Evolutionary conservation across 2,797 vertebrate species (phyloP), one percentile per base, ranked within the genome.

Genomic region (Sebastes miniatus): DNA sequence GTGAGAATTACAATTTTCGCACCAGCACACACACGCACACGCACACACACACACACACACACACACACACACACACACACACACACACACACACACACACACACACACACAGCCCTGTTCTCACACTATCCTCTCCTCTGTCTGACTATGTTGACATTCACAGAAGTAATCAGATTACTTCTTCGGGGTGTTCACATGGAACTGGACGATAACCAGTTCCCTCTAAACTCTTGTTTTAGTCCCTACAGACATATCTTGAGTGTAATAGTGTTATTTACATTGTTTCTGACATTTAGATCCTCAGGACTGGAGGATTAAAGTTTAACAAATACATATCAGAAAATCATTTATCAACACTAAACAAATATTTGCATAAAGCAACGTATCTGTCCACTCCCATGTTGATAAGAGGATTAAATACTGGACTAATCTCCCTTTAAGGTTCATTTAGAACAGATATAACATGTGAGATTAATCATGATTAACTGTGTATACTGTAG

Each of bases 1-100:
- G 91, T 91, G 89, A 91, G 90, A 90, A 91, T 92, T 85, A 92
- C 88, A 86, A 89, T 86, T 86, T 86, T 90, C 39, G 3, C 81
- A 83, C 81, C 73, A 52, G 59, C 67, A 16, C 70, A 12, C 76
- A 69, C 77, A 50, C 83, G 34, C 58, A 58, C 61, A 39, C 83
- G 34, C 58, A 58, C 67, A 69, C 57, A 67, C 52, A 36, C 50
- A 76, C 76, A 77, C 58, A 71, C 72, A n/a, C 39, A 8, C 62
- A 79, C 52, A 69, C 84, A 9, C 78, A 67, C 69, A 47, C 83
- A 34, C 58, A 58, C 61, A 68, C 67, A 62, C 56, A 52, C 39
- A 70, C 43, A 11, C 24, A 47, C 36, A 11, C 67, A 65, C 57
- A 67, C 52, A 36, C 50, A 76, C 76, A 77, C 58, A 68, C 72